A percentile compares a stretch with the other conserved stretches of the same genome.
phyloP scores from a whole-genome alignment of 92 coral and sea anemone species.

The Pocillopora meandrina region DNA sequence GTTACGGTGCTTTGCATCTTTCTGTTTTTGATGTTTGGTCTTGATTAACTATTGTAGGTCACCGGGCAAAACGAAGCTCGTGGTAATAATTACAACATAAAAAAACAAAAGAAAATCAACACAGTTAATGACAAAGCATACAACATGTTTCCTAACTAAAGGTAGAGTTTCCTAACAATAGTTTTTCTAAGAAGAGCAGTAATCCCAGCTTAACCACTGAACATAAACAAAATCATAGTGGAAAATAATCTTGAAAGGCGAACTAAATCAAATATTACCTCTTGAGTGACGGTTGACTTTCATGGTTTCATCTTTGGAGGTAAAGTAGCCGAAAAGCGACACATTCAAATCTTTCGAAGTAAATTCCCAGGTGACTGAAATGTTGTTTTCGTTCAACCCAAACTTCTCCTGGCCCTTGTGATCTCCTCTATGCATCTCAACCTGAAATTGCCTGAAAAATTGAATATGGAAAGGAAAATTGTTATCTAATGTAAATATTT shows the following conservation, averaged over 20 bases:
- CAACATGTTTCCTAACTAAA: conserved; percentile 42
- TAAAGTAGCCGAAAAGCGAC: conserved; percentile 61
- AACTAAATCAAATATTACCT: conserved; percentile 22
- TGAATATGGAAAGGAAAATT: neutral
- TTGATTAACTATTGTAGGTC: conserved; percentile 52
- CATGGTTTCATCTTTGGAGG: conserved; percentile 34
- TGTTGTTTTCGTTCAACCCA: neutral
- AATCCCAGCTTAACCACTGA: conserved; percentile 11
- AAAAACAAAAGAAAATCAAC: conserved; percentile 50
- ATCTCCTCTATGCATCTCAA: conserved; percentile 17
- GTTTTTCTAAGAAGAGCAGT: conserved; percentile 9
- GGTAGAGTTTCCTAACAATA: conserved; percentile 16
- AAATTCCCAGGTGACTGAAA: conserved; percentile 50
- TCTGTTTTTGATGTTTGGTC: conserved; percentile 3
- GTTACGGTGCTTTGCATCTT: conserved; percentile 46
- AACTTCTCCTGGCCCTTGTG: neutral
- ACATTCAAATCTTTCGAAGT: conserved; percentile 39
- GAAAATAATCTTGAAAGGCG: neutral
- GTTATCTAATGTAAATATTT: conserved; percentile 12
- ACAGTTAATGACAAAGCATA: conserved; percentile 34
- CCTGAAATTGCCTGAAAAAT: conserved; percentile 16
- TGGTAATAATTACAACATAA: conserved; percentile 73
- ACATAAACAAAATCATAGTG: conserved; percentile 13
- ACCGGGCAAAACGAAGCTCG: conserved; percentile 38
- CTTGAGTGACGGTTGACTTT: conserved; percentile 14